These are phyloP conservation scores for Cyanoderma ruficeps DNA, from an alignment of 2,113 vertebrate species.

Conservation along the genomic window DNA sequence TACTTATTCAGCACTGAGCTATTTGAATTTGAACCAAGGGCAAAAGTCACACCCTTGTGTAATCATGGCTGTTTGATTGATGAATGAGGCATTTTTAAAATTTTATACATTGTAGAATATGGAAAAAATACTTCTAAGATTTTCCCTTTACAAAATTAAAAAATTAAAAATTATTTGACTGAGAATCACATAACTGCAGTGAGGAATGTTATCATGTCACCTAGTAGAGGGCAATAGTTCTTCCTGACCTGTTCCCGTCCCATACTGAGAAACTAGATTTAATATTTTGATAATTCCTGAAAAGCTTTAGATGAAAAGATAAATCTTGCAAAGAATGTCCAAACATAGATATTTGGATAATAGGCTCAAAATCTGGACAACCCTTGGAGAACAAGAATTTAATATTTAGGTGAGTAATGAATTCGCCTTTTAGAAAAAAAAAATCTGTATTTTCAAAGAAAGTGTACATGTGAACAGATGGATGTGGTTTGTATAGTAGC, in stretches of 20 bases:
- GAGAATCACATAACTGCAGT: constrained; percentile 1
- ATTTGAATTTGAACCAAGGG: constrained; percentile 34
- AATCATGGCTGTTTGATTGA: constrained; percentile 49
- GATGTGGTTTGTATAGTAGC: neutral
- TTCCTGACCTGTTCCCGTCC: neutral
- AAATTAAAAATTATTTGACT: constrained; percentile 70
- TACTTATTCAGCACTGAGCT: neutral
- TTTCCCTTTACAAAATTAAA: constrained; percentile 63
- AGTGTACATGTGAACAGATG: neutral
- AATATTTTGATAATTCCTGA: constrained; percentile 29
- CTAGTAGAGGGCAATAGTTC: neutral
- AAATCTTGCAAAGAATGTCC: neutral
- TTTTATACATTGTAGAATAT: constrained; percentile 34
- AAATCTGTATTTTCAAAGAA: neutral
- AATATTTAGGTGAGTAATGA: neutral
- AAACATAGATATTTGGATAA: neutral
- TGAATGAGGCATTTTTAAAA: constrained; percentile 49
- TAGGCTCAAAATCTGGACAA: neutral
- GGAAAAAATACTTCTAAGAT: constrained; percentile 47
- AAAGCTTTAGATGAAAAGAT: neutral
- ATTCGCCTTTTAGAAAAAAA: neutral
- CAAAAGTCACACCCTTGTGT: constrained; percentile 3
- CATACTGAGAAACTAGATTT: neutral
- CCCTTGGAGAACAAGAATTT: neutral
- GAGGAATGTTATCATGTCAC: constrained; percentile 47